Evolutionary conservation across 2,113 vertebrate genomes (phyloP).

Genomic region (Chionis minor): DNA sequence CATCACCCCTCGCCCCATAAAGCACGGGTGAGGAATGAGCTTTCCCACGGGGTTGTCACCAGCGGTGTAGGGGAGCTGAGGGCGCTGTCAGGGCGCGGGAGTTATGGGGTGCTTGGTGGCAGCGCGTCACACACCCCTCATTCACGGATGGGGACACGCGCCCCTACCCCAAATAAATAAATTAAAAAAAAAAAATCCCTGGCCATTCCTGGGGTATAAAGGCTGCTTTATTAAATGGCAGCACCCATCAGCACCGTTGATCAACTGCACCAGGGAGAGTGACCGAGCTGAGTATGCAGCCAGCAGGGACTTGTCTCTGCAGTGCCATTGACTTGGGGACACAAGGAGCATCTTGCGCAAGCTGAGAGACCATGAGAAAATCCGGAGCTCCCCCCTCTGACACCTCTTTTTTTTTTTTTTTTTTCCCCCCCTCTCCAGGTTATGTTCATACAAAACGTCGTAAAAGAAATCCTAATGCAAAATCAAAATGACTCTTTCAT

Average conservation of each 20-base stretch:
- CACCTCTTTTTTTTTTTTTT: too few species aligned
- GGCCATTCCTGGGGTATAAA: not conserved
- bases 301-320: fast-evolving
- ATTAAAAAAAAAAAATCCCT: fast-evolving
- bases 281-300: fast-evolving
- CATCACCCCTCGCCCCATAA: slow-evolving; percentile 26
- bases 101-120: not conserved
- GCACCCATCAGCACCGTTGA: not conserved
- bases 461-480: fast-evolving
- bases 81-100: not conserved
- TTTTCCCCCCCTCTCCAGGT: too few species aligned
- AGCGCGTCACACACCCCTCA: not conserved
- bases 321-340: fast-evolving
- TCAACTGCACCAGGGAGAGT: fast-evolving
- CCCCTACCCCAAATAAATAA: not conserved
- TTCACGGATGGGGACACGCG: not conserved
- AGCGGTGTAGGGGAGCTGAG: not conserved
- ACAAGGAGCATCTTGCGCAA: fast-evolving
- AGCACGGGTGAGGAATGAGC: not conserved
- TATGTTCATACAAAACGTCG: not conserved
- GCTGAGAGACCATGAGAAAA: not conserved
- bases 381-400: not conserved
- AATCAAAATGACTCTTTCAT: not conserved
- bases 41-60: not conserved
- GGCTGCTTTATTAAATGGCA: not conserved